Conservation (phyloP, 2,888 invertebrate genomes). For the Mactromeris polynyma region DNA sequence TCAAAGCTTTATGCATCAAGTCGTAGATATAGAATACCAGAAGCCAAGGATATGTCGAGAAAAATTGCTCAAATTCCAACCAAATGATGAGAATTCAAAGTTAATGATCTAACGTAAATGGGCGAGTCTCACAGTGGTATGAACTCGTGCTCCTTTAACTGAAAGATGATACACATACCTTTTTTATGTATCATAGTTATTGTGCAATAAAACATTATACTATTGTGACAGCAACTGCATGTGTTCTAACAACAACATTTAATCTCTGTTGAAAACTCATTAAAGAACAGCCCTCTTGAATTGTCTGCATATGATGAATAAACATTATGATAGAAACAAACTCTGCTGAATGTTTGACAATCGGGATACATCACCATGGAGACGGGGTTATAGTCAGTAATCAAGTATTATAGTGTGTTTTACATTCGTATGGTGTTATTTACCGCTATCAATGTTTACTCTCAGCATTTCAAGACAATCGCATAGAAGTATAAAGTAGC, state of each 20-base stretch:
- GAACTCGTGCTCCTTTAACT: neutral
- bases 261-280: neutral
- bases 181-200: neutral
- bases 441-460: no score
- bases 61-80: neutral
- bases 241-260: neutral
- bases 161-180: neutral
- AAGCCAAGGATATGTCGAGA: neutral
- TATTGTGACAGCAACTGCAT: neutral
- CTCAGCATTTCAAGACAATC: no score
- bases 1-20: no score
- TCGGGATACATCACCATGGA: neutral
- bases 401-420: no score
- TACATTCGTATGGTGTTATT: no score
- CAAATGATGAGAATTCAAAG: neutral
- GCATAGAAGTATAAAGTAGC: no score
- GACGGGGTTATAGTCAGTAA: neutral
- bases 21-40: no score
- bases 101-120: neutral
- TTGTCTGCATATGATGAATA: neutral
- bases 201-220: neutral
- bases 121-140: neutral
- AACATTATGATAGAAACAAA: neutral
- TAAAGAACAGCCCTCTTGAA: neutral
- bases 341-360: neutral